These are phyloP conservation scores for Polyommatus icarus DNA, from an alignment of 2,888 invertebrate species.

Conservation along the genomic window DNA sequence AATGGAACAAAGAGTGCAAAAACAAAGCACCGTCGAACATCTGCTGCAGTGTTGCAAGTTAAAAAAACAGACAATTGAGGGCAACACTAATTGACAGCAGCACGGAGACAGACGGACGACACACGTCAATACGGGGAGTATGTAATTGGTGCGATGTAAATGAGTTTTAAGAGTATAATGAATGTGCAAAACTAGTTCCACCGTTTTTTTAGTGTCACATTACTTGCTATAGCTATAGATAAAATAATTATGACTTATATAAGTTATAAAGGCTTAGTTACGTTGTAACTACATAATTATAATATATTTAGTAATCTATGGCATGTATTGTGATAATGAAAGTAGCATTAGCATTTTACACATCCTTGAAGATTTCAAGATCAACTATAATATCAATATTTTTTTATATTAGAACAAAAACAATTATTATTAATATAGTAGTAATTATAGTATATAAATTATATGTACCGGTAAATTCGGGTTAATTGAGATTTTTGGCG, in stretches of 20 bases:
- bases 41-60: slow-evolving; percentile 23
- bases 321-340: neutral
- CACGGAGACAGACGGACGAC: slow-evolving; percentile 50
- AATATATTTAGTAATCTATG: too few species aligned
- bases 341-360: neutral
- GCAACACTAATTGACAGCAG: slow-evolving; percentile 43
- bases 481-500: too few species aligned
- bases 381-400: too few species aligned
- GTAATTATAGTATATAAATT: too few species aligned
- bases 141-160: slow-evolving; percentile 15
- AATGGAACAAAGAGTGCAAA: neutral
- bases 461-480: too few species aligned
- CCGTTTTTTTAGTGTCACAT: neutral
- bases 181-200: neutral
- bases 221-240: too few species aligned
- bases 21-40: slow-evolving; percentile 22
- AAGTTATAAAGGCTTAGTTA: too few species aligned
- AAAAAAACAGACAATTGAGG: slow-evolving; percentile 38
- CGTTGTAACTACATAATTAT: too few species aligned
- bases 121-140: slow-evolving; percentile 38
- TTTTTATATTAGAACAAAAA: too few species aligned
- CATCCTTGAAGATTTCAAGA: too few species aligned
- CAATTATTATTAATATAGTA: too few species aligned
- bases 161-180: neutral
- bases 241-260: too few species aligned